phyloP scores from a whole-genome alignment of 2,888 invertebrate species.

The Dryobotodes eremita region DNA sequence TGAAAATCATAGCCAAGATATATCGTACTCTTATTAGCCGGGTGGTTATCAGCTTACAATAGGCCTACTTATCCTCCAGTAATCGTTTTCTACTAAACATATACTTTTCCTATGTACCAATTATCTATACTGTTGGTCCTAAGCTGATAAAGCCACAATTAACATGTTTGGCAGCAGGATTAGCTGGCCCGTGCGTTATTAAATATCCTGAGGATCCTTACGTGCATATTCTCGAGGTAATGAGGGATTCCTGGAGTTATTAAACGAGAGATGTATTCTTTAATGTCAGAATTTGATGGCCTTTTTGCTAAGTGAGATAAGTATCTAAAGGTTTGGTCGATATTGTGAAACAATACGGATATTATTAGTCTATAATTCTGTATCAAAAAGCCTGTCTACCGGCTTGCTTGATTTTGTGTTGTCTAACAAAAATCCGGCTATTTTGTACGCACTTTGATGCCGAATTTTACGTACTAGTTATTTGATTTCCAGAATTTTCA shows the following conservation, averaged over 20 bases:
- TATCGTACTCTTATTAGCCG: not conserved
- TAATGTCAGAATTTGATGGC: not conserved
- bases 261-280: not conserved
- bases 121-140: not conserved
- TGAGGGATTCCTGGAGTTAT: not conserved
- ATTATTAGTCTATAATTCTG: too few relatives aligned
- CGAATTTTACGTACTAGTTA: not conserved
- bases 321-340: not conserved
- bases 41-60: not conserved
- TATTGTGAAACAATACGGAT: not conserved
- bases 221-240: conserved; percentile 15
- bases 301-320: too few relatives aligned
- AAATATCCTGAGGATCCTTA: not conserved
- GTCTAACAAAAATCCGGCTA: not conserved
- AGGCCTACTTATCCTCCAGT: not conserved
- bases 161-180: conserved; percentile 27
- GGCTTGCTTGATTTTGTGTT: not conserved
- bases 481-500: not conserved
- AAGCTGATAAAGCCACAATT: conserved; percentile 22
- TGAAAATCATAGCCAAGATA: not conserved
- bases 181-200: conserved; percentile 19
- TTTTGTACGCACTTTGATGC: too few relatives aligned
- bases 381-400: not conserved
- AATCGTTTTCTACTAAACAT: not conserved
- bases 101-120: not conserved